These are phyloP conservation scores for Fabriciana adippe DNA, from an alignment of 2,888 invertebrate species.

Conservation along the genomic window DNA sequence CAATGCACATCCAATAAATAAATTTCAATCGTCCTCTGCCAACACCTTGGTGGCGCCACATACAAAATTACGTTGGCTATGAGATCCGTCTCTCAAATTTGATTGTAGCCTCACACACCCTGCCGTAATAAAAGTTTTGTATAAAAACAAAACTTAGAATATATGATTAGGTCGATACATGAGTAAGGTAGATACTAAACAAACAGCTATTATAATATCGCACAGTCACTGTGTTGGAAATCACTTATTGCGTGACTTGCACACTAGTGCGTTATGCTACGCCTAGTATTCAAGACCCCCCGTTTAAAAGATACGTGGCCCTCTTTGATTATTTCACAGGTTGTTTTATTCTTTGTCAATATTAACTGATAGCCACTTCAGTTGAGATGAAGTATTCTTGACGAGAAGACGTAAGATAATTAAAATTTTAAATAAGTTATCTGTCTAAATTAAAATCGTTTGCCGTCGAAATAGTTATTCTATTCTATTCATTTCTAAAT, in stretches of 20 bases:
- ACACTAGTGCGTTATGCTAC: conserved; percentile 68
- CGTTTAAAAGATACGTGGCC: conserved; percentile 49
- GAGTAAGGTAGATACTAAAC: conserved; percentile 82
- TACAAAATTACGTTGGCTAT: conserved; percentile 70
- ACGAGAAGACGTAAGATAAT: no score
- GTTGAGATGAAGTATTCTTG: no score
- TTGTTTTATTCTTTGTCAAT: conserved; percentile 25
- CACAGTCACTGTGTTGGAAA: conserved; percentile 78
- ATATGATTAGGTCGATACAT: conserved; percentile 82
- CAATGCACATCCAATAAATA: conserved; percentile 50
- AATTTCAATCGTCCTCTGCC: conserved; percentile 57
- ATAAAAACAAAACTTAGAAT: conserved; percentile 82
- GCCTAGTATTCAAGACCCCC: conserved; percentile 52
- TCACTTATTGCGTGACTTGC: conserved; percentile 82
- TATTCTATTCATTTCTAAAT: no score
- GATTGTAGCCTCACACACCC: conserved; percentile 80
- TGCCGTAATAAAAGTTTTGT: conserved; percentile 79
- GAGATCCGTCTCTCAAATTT: conserved; percentile 80
- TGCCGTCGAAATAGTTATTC: no score
- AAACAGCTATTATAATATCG: conserved; percentile 80
- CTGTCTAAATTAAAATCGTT: no score
- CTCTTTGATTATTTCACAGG: conserved; percentile 41
- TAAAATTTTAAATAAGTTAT: no score
- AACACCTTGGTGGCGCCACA: conserved; percentile 74
- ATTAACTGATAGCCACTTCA: no score